Evolutionary conservation across 2,797 vertebrate genomes (phyloP).

Genomic region (Melanotaenia parkinsoni): DNA sequence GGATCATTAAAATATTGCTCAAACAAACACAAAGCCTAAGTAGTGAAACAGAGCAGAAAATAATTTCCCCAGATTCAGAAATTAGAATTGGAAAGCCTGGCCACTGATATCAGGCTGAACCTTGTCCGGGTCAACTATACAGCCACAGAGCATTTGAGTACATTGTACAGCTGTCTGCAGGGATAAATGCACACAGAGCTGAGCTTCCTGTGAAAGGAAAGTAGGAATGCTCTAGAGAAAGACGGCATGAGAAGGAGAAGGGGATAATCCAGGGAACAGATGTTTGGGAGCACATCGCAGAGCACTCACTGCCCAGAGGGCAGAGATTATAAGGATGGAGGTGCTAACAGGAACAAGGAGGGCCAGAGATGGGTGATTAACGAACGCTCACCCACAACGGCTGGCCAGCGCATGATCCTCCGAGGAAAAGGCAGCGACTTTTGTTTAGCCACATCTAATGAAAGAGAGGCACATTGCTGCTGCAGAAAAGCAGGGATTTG

Average conservation of each 20-base stretch:
- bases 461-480: constrained; percentile 16
- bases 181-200: constrained; percentile 33
- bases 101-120: constrained; percentile 25
- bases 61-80: not conserved
- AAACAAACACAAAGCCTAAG: not conserved
- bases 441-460: constrained; percentile 34
- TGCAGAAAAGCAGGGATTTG: constrained; percentile 28
- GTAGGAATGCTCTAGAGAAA: constrained; percentile 64
- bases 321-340: constrained; percentile 58
- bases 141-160: constrained; percentile 41
- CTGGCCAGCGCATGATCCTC: constrained; percentile 1
- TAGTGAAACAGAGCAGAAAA: constrained; percentile 14
- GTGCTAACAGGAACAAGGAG: constrained; percentile 52
- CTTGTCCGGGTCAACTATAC: constrained; percentile 31
- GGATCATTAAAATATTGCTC: not conserved
- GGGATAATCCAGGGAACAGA: constrained; percentile 74
- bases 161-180: constrained; percentile 58
- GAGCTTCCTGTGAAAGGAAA: constrained; percentile 64
- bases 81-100: constrained; percentile 16
- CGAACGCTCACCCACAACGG: constrained; percentile 12
- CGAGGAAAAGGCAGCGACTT: constrained; percentile 15
- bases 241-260: constrained; percentile 52
- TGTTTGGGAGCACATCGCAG: constrained; percentile 58
- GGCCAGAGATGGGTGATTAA: constrained; percentile 50
- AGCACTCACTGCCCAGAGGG: constrained; percentile 53